Evolutionary conservation across 1,140 invertebrate species (phyloP).

Genomic region (Patella vulgata): DNA sequence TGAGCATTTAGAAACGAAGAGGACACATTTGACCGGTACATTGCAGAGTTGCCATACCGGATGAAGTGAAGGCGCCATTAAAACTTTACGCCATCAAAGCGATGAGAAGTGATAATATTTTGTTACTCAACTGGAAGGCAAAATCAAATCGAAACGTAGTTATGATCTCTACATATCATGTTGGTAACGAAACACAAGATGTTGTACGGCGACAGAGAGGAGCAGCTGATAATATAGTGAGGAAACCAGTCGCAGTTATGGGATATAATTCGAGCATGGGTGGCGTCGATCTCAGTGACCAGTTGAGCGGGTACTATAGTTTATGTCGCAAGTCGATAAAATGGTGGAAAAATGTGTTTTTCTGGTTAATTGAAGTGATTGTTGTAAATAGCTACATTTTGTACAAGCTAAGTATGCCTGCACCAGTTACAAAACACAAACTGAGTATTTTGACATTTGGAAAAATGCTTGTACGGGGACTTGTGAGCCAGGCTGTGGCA

Average conservation of each 20-base stretch:
- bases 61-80: no score
- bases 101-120: not conserved
- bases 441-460: no score
- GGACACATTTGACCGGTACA: no score
- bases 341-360: conserved; percentile 13
- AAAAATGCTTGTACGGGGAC: no score
- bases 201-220: not conserved
- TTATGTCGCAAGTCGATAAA: not conserved
- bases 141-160: not conserved
- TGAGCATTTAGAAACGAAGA: no score
- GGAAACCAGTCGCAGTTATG: not conserved
- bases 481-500: no score
- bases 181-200: not conserved
- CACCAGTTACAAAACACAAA: no score
- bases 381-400: conserved; percentile 11
- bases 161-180: conserved; percentile 7
- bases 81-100: not conserved
- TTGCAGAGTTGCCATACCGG: no score
- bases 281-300: conserved; percentile 12
- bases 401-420: not conserved
- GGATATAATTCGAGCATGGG: conserved; percentile 7
- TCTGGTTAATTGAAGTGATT: conserved; percentile 6
- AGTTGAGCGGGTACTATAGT: conserved; percentile 3
- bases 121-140: conserved; percentile 5
- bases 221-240: not conserved